A percentile compares a stretch with the other conserved stretches of the same genome.
Evolutionary conservation across 2,888 invertebrate species (phyloP).

Genomic region (Stratiomys singularior): DNA sequence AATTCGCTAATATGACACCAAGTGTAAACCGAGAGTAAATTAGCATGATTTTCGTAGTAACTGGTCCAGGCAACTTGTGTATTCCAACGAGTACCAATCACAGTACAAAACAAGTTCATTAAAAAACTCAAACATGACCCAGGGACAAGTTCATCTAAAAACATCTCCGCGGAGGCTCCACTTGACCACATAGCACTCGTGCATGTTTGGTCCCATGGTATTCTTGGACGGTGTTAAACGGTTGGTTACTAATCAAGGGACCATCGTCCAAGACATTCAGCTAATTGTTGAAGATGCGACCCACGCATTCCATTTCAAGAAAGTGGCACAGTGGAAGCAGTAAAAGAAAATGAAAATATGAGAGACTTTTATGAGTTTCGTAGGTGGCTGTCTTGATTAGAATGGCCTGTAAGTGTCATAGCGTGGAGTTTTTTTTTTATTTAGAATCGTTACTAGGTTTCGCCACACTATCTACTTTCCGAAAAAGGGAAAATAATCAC

Average conservation of each 20-base stretch:
- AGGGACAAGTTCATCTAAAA: constrained; percentile 33
- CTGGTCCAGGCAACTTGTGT: too few species aligned
- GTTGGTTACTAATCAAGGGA: constrained; percentile 20
- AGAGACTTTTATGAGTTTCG: not conserved
- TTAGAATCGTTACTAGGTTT: too few species aligned
- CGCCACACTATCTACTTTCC: too few species aligned
- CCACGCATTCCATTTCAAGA: constrained; percentile 14
- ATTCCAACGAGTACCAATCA: not conserved
- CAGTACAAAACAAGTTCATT: constrained; percentile 38
- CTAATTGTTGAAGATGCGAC: constrained; percentile 25
- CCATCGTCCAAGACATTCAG: constrained; percentile 20
- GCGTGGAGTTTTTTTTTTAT: too few species aligned
- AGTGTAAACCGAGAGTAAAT: too few species aligned
- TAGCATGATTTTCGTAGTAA: too few species aligned
- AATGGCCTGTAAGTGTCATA: constrained; percentile 13
- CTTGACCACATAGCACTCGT: not conserved
- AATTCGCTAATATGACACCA: too few species aligned
- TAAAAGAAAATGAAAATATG: too few species aligned
- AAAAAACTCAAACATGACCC: constrained; percentile 4
- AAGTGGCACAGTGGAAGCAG: not conserved
- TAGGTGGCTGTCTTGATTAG: not conserved
- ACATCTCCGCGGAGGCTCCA: not conserved
- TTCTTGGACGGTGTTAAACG: constrained; percentile 15
- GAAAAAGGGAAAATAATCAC: too few species aligned
- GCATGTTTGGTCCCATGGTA: not conserved